phyloP scores from a whole-genome alignment of 2,888 invertebrate genomes.

The Odontocerum albicorne region DNA sequence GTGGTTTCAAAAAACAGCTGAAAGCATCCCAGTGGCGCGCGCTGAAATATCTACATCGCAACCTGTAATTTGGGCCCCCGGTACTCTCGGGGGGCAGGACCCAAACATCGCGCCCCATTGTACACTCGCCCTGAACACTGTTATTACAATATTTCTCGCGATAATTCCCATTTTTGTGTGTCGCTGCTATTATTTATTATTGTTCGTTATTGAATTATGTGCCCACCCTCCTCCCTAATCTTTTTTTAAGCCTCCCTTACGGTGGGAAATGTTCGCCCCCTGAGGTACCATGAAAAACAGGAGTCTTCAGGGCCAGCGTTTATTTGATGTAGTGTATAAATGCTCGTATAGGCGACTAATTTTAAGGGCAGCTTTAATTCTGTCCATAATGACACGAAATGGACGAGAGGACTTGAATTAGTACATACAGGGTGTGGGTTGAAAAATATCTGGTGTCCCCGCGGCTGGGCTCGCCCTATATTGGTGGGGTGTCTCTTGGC shows the following conservation, averaged over 20 bases:
- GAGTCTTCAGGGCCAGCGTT: background rate
- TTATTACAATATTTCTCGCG: conserved; percentile 22
- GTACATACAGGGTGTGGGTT: too few species aligned
- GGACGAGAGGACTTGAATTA: too few species aligned
- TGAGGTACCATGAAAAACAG: too few species aligned
- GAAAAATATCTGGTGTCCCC: too few species aligned
- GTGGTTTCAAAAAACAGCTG: conserved; percentile 7
- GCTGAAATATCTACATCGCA: conserved; percentile 15
- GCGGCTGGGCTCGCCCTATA: too few species aligned
- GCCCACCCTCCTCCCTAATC: too few species aligned
- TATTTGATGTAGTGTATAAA: too few species aligned
- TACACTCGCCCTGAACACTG: conserved; percentile 6
- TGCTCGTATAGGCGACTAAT: too few species aligned
- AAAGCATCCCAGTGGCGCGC: conserved; percentile 2
- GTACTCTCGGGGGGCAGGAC: conserved; percentile 5
- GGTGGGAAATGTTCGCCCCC: conserved; percentile 5
- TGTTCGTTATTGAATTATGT: conserved; percentile 23
- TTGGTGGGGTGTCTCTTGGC: too few species aligned
- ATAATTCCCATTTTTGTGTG: conserved; percentile 11
- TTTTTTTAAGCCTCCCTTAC: too few species aligned
- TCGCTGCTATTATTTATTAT: conserved; percentile 22
- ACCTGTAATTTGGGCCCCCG: conserved; percentile 29
- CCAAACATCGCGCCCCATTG: conserved; percentile 21
- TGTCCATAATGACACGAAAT: too few species aligned
- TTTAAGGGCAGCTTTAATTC: too few species aligned